Conservation (phyloP, 2,113 vertebrate genomes). For the chimpanzee (Pan troglodytes) region NHGRI_mPanTro3-v2.1_pri NC_072409.2:41112001-41112500, state of each 20-base stretch:
- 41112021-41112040: not conserved
- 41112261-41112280: not conserved
- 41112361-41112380: not conserved
- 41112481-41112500: not conserved
- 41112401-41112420: not conserved
- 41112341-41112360: not conserved
- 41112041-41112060: too few relatives aligned
- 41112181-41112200: not conserved
- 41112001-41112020: not conserved
- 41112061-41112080: not conserved
- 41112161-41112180: not conserved
- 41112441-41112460: not conserved
- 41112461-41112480: not conserved
- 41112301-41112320: not conserved
- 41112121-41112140: not conserved
- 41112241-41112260: not conserved
- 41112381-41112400: not conserved
- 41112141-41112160: not conserved
- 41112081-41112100: not conserved
- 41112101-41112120: not conserved
- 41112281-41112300: not conserved
- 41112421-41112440: not conserved
- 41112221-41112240: not conserved
- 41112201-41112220: not conserved
- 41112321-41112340: not conserved